Evolutionary conservation across 2,797 vertebrate genomes (phyloP), one percentile per base, ranked within the genome.

Genomic region (Tenualosa thibaudeaui): DNA sequence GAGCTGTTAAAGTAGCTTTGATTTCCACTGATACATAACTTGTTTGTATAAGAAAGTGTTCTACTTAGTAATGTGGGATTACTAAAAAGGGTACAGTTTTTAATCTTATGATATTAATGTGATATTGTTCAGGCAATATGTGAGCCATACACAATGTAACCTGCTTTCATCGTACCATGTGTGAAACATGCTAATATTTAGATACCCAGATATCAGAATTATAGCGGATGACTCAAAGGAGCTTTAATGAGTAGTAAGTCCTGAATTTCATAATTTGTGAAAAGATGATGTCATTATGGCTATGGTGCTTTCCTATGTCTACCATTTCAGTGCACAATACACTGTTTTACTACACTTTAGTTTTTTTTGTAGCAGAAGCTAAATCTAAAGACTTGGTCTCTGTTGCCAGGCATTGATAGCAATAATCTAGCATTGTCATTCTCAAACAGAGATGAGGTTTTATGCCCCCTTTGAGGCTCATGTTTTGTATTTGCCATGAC

Each of bases 371-470:
- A 26, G 31, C 65, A 71, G 13, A 71, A 37, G 3, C 0, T 22
- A 24, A 62, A 62, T 62, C 37, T 1, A 15, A 71, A 71, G 31
- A 68, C 26, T 22, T 56, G 40, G 19, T 75, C 10, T 75, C 68
- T 78, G 40, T 78, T 78, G 26, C 65, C 31, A 65, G 60, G 60
- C 2, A 71, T 3, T 68, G 40, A 43, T 43, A 43, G 71, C 71
- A 78, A 46, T 78, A 78, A 78, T 43, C 17, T 46, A 78, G 40
- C 22, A 19, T 75, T 75, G 68, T 43, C 68, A 75, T 37, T 78
- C 31, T 19, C 31, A 5, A 62, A 62, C 22, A 31, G 17, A 26
- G 13, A 68, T 7, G 7, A 51, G 50, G 50, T 12, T 9, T 49
- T 51, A 7, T 46, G 46, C 19, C 56, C 2, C 58, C 22, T 24